These are phyloP conservation scores for Drosophila siamana DNA, from an alignment of 2,888 invertebrate genomes.

Conservation along the genomic window DNA sequence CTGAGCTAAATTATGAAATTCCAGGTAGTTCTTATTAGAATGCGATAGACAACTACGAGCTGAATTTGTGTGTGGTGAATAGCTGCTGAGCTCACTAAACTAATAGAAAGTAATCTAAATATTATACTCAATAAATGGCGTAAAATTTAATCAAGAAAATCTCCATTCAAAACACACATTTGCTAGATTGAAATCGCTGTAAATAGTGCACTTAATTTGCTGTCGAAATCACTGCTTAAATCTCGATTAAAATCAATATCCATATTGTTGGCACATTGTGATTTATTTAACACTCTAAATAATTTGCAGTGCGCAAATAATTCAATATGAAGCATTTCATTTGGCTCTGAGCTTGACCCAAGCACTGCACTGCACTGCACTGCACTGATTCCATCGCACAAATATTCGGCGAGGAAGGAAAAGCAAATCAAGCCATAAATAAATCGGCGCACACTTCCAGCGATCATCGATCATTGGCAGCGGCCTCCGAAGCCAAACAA, in stretches of 20 bases:
- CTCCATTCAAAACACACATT: neutral
- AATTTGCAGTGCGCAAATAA: slow-evolving; percentile 52
- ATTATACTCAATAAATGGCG: too few species aligned
- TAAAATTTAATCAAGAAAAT: too few species aligned
- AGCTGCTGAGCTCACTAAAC: neutral
- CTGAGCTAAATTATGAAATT: slow-evolving; percentile 26
- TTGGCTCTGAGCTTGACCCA: slow-evolving; percentile 53
- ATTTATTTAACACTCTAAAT: slow-evolving; percentile 51
- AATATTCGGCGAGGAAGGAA: slow-evolving; percentile 36
- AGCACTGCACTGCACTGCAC: too few species aligned
- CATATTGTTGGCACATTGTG: slow-evolving; percentile 56
- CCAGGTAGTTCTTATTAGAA: slow-evolving; percentile 41
- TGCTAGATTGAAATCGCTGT: neutral
- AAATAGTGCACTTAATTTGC: slow-evolving; percentile 14
- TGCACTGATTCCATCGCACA: slow-evolving; percentile 61
- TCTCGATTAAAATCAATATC: slow-evolving; percentile 47
- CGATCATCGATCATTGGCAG: slow-evolving; percentile 78
- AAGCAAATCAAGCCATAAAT: slow-evolving; percentile 77
- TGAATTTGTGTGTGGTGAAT: slow-evolving; percentile 10
- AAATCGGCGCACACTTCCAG: slow-evolving; percentile 78
- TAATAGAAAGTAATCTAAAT: too few species aligned
- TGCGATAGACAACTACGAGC: slow-evolving; percentile 32
- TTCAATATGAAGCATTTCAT: slow-evolving; percentile 34
- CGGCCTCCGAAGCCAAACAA: slow-evolving; percentile 35
- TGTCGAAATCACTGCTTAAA: slow-evolving; percentile 13